Evolutionary conservation across 2,113 vertebrate genomes (phyloP).

Genomic region (Aleadryas rufinucha): DNA sequence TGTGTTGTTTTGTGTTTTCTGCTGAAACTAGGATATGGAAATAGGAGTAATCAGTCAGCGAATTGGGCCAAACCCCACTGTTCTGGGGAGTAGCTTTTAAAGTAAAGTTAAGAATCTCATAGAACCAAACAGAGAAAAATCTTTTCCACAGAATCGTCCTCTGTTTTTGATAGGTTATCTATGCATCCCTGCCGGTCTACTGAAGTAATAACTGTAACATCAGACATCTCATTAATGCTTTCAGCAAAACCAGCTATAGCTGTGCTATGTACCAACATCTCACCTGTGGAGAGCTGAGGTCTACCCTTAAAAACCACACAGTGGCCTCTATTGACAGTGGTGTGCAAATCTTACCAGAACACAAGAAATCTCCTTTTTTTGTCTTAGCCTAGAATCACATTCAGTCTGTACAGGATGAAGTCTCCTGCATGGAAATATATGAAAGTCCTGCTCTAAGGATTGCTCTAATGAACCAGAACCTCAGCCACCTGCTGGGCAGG

Average conservation of each 20-base stretch:
- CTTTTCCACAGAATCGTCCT: neutral
- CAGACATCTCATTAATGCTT: neutral
- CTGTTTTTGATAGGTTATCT: neutral
- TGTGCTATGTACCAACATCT: neutral
- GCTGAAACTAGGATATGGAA: neutral
- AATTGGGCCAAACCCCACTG: neutral
- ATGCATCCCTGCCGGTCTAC: rapidly evolving
- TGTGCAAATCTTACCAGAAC: neutral
- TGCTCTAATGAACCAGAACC: neutral
- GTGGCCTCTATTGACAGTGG: neutral
- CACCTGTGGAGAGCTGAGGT: neutral
- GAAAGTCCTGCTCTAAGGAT: neutral
- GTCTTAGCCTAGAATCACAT: neutral
- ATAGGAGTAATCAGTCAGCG: neutral
- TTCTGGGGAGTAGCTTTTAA: neutral
- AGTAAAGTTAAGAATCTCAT: neutral
- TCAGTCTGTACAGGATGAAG: neutral
- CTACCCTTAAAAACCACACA: neutral
- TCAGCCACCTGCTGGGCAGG: neutral
- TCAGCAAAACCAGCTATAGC: neutral
- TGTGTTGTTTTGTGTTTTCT: neutral
- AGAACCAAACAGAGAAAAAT: neutral
- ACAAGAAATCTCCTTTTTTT: neutral
- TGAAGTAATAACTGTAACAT: neutral
- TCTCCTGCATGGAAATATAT: neutral